Conservation (phyloP, 2,888 invertebrate genomes). For the Oscheius sp. region DNA sequence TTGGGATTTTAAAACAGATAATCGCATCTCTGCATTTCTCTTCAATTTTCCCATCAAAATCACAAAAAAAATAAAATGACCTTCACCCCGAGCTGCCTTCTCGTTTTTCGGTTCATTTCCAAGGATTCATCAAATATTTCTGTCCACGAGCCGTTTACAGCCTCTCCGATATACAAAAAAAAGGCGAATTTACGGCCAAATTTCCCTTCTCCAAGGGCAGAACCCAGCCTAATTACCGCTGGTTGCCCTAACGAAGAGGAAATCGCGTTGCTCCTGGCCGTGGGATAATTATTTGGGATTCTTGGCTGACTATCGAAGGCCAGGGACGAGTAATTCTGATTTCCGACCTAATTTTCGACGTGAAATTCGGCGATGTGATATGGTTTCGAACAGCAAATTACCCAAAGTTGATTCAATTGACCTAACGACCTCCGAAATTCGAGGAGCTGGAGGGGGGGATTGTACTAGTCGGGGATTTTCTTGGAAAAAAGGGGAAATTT, state of each 20-base stretch:
- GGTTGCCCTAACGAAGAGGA: slow-evolving; percentile 11
- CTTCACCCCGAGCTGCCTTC: neutral
- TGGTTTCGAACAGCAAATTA: neutral
- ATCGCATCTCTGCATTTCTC: too few relatives aligned
- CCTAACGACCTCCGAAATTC: slow-evolving; percentile 12
- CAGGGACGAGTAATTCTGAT: too few relatives aligned
- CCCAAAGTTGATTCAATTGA: neutral
- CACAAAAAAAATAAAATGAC: neutral
- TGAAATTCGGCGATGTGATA: neutral
- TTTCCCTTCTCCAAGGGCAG: neutral
- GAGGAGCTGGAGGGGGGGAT: too few relatives aligned
- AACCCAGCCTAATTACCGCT: neutral
- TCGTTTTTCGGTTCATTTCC: neutral
- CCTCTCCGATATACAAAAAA: too few relatives aligned
- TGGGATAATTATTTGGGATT: neutral
- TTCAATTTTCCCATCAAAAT: neutral
- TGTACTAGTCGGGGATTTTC: neutral
- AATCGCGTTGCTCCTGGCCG: slow-evolving; percentile 7
- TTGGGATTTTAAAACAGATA: too few relatives aligned
- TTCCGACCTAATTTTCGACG: too few relatives aligned
- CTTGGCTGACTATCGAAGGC: too few relatives aligned
- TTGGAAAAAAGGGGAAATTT: too few relatives aligned
- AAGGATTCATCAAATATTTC: neutral
- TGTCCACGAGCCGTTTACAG: too few relatives aligned
- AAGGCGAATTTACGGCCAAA: neutral